Evolutionary conservation across 92 coral and sea anemone genomes (phyloP).

Genomic region (Diadumene lineata): DNA sequence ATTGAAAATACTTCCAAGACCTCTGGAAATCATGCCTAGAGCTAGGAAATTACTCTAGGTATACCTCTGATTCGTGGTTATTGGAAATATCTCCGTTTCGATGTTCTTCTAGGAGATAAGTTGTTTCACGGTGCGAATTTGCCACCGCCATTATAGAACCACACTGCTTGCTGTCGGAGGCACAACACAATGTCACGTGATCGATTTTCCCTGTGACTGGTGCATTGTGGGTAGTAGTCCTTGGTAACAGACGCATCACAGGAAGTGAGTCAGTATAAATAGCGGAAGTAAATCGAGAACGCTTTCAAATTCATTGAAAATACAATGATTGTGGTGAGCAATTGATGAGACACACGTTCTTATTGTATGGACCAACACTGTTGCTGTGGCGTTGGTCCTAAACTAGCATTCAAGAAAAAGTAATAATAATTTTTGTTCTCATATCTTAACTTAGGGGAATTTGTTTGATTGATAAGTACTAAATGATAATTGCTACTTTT

Average conservation of each 20-base stretch:
- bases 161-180: conserved; percentile 61
- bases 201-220: not conserved
- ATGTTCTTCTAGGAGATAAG: conserved; percentile 53
- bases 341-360: not conserved
- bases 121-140: conserved; percentile 65
- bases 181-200: conserved; percentile 85
- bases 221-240: conserved; percentile 13
- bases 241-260: conserved; percentile 20
- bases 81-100: conserved; percentile 64
- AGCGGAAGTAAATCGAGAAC: conserved; percentile 14
- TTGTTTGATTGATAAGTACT: too few species aligned
- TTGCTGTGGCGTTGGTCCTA: not conserved
- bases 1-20: conserved; percentile 1
- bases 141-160: conserved; percentile 77
- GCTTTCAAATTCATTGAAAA: conserved; percentile 10
- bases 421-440: too few species aligned
- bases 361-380: not conserved
- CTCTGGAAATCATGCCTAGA: conserved; percentile 1
- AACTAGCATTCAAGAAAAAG: too few species aligned
- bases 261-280: conserved; percentile 25
- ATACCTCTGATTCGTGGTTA: conserved; percentile 85
- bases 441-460: too few species aligned
- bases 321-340: conserved; percentile 9
- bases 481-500: too few species aligned
- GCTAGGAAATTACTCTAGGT: conserved; percentile 10